Conservation (phyloP, 1,140 invertebrate genomes). For the Saccostrea glomerata region DNA sequence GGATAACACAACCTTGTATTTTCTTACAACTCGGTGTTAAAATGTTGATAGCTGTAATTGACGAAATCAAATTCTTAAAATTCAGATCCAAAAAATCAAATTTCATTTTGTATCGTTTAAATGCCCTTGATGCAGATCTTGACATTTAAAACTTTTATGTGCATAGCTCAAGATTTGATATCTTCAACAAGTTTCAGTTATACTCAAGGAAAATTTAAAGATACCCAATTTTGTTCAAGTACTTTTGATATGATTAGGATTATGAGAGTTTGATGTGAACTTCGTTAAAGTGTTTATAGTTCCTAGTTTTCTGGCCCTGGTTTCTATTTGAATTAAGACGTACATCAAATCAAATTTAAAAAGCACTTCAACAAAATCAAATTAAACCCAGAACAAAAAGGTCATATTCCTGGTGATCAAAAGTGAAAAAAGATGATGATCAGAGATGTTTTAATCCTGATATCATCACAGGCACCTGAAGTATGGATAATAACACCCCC, state of each 20-base stretch:
- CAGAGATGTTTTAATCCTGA: no score
- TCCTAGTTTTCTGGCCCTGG: neutral
- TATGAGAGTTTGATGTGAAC: neutral
- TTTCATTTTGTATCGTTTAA: neutral
- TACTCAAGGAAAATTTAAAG: neutral
- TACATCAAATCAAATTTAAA: neutral
- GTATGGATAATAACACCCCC: no score
- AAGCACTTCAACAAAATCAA: no score
- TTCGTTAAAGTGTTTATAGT: conserved; percentile 7
- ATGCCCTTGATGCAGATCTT: neutral
- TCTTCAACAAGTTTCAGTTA: neutral
- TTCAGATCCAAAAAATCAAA: neutral
- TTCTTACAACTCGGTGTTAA: neutral
- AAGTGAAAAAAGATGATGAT: no score
- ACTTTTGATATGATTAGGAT: neutral
- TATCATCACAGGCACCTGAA: no score
- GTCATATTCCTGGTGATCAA: no score
- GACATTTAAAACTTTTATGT: neutral
- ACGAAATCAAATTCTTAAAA: neutral
- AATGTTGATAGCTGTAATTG: neutral
- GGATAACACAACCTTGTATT: no score
- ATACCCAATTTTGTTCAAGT: neutral
- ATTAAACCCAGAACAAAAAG: no score
- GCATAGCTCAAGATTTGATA: neutral
- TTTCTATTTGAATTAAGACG: conserved; percentile 11